Evolutionary conservation across 2,888 invertebrate genomes (phyloP), one percentile per base, ranked within the genome.

Genomic region (Noctua pronuba): DNA sequence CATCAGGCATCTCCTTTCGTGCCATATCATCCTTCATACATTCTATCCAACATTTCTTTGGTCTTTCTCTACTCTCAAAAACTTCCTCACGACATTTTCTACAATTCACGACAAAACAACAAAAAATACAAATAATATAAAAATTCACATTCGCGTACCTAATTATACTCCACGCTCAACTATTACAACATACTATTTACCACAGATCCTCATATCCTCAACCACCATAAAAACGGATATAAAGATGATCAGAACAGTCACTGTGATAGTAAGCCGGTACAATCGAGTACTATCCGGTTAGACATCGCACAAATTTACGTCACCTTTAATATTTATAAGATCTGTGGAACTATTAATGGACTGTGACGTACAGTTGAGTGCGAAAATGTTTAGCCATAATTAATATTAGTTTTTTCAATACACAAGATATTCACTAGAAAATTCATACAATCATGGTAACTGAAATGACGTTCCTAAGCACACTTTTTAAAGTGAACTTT

Each of bases 201-300:
- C 55, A 38, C 18, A 38, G 13, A 38, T 60, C 6, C 73, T 35
- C n/a, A 35, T 67, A 44, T 55, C 46, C 38, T 38, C 31, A 55
- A 62, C 76, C 35, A 58, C 41, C 46, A 64, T 77, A 55, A 73
- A 82, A 71, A 41, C 18, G 41, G 55, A 44, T 69, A 76, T 79
- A 76, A 76, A 76, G n/a, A 86, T 86, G 35, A 83, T 79, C 60
- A 31, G 62, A 68, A 77, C 46, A 75, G 60, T 79, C 58, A 75
- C 73, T 68, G 62, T 52, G 46, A 64, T 55, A 73, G 49, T 71
- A 49, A 55, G 49, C 21, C 5, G 35, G 72, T 78, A 80, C 69
- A 55, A 58, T 84, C 75, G 65, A 66, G 60, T 64, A 66, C 77
- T 64, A 46, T 70, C 13, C 44, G 73, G 76, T 60, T 74, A 65